Evolutionary conservation across 2,113 vertebrate genomes (phyloP).

Genomic region (Aepyceros melampus): DNA sequence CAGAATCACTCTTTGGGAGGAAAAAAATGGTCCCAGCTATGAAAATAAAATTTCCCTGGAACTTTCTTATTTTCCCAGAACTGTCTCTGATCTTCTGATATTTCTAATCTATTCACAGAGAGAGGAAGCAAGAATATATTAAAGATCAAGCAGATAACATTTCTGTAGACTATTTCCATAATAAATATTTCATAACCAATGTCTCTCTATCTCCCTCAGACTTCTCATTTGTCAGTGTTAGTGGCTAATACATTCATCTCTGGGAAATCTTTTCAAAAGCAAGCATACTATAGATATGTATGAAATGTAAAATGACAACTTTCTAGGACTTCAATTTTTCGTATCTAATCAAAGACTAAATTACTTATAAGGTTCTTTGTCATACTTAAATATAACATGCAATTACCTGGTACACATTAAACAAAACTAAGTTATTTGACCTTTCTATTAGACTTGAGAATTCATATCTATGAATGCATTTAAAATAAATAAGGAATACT

Average conservation of each 20-base stretch:
- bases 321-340: neutral
- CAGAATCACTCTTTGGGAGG: neutral
- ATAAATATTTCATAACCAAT: neutral
- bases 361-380: neutral
- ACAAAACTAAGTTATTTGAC: constrained; percentile 10
- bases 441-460: neutral
- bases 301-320: neutral
- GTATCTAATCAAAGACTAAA: neutral
- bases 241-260: neutral
- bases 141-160: neutral
- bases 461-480: neutral
- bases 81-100: neutral
- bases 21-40: neutral
- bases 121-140: neutral
- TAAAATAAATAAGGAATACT: neutral
- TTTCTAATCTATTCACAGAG: neutral
- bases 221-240: neutral
- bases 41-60: neutral
- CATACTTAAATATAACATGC: neutral
- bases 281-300: neutral
- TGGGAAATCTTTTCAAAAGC: neutral
- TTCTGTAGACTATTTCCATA: neutral
- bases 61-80: neutral
- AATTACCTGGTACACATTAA: neutral
- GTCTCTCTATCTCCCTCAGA: neutral